phyloP scores from a whole-genome alignment of 2,113 vertebrate genomes.

The Dicaeum eximium region DNA sequence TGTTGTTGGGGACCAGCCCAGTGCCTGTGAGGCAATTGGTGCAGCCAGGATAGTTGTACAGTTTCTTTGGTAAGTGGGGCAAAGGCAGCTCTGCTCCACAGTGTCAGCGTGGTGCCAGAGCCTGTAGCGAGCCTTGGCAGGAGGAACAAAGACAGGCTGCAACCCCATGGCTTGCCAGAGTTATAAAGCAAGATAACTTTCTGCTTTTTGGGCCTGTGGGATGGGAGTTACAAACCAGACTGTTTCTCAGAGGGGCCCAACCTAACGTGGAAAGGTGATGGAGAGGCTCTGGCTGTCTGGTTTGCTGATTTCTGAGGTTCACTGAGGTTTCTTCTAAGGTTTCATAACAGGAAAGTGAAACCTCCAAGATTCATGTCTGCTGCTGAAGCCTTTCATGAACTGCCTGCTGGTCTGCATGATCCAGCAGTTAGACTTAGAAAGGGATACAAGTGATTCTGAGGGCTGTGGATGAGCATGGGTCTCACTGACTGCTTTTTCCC shows the following conservation, averaged over 20 bases:
- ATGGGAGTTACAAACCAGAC: background rate
- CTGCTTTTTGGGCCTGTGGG: background rate
- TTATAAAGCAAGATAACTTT: accelerated
- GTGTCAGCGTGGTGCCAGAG: background rate
- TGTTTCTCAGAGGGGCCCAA: accelerated
- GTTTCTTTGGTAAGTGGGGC: background rate
- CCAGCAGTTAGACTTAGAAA: background rate
- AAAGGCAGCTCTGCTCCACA: background rate
- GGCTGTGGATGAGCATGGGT: background rate
- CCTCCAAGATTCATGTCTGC: background rate
- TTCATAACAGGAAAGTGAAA: background rate
- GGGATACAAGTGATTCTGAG: background rate
- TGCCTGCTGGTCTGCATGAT: background rate
- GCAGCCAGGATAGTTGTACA: background rate
- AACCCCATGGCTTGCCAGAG: background rate
- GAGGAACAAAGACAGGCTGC: background rate
- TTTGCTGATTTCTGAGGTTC: background rate
- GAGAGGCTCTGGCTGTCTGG: background rate
- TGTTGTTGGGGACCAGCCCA: background rate
- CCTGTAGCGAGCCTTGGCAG: background rate
- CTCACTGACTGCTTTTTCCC: background rate
- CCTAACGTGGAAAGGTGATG: background rate
- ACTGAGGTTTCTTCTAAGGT: background rate
- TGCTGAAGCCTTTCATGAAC: background rate
- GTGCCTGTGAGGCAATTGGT: accelerated